Percentiles rank a stretch among this genome's conserved stretches.
Evolutionary conservation across 2,888 invertebrate genomes (phyloP).

Genomic region (Mimachlamys varia): DNA sequence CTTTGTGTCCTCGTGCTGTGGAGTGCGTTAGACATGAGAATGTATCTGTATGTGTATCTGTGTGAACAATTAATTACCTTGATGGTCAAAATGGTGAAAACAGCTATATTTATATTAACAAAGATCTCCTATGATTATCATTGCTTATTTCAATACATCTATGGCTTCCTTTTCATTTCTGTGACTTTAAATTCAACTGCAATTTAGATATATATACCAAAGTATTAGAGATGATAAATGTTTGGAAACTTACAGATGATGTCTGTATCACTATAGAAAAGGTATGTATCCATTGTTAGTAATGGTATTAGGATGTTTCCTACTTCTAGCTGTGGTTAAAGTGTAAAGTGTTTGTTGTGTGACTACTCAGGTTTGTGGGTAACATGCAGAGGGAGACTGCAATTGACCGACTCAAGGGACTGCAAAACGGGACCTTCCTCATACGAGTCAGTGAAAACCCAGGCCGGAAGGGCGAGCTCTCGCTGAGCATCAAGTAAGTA

Average conservation of each 20-base stretch:
- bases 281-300: not conserved
- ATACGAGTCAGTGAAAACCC: conserved; percentile 80
- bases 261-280: not conserved
- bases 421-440: conserved; percentile 81
- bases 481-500: conserved; percentile 81
- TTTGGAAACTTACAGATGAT: not conserved
- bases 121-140: not conserved
- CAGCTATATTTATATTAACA: not conserved
- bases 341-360: not conserved
- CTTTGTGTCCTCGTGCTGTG: not conserved
- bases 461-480: conserved; percentile 76
- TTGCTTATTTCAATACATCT: not conserved
- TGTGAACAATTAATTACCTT: not conserved
- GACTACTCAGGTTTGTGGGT: conserved; percentile 76
- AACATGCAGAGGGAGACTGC: conserved; percentile 76
- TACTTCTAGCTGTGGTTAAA: not conserved
- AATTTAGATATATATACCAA: no score
- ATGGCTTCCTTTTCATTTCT: not conserved
- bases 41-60: not conserved
- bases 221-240: no score
- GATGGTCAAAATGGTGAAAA: not conserved
- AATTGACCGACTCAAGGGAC: conserved; percentile 74
- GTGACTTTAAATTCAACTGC: not conserved
- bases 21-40: not conserved
- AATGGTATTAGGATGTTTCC: not conserved